Percentiles rank a stretch among this genome's conserved stretches.
These are phyloP conservation scores for Tauraco erythrolophus DNA, from an alignment of 2,113 vertebrate species.

Conservation along the genomic window DNA sequence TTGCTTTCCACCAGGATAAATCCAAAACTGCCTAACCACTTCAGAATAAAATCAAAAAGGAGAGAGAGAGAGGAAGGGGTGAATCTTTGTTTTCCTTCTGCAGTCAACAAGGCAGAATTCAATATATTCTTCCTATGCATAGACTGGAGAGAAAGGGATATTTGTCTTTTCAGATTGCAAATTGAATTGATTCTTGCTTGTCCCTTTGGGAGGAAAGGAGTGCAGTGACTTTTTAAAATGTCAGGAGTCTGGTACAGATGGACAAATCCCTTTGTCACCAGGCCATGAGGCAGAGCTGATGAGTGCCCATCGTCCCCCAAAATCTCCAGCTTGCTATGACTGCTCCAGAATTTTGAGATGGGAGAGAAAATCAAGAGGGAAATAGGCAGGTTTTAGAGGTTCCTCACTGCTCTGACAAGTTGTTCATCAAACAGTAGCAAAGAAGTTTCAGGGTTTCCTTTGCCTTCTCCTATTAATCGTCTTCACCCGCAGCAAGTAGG, in stretches of 20 bases:
- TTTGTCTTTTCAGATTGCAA: background rate
- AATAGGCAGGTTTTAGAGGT: background rate
- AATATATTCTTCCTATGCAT: background rate
- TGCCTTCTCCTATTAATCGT: background rate
- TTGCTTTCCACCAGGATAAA: background rate
- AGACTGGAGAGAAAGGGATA: background rate
- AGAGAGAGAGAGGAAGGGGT: background rate
- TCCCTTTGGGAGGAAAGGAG: background rate
- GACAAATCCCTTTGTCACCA: background rate
- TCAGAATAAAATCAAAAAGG: background rate
- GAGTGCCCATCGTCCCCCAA: background rate
- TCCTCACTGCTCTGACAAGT: background rate
- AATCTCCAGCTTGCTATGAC: background rate
- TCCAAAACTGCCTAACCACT: background rate
- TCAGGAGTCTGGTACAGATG: background rate
- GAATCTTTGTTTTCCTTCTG: background rate
- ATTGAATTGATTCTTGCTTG: background rate
- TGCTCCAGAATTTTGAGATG: background rate
- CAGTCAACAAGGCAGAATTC: background rate
- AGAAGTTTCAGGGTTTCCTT: background rate
- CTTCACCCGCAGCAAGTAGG: background rate
- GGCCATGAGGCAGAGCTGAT: background rate
- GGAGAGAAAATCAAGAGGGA: background rate
- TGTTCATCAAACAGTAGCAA: background rate
- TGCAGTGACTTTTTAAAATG: background rate